Evolutionary conservation across 2,113 vertebrate species (phyloP).

Genomic region (Tenrec ecaudatus): DNA sequence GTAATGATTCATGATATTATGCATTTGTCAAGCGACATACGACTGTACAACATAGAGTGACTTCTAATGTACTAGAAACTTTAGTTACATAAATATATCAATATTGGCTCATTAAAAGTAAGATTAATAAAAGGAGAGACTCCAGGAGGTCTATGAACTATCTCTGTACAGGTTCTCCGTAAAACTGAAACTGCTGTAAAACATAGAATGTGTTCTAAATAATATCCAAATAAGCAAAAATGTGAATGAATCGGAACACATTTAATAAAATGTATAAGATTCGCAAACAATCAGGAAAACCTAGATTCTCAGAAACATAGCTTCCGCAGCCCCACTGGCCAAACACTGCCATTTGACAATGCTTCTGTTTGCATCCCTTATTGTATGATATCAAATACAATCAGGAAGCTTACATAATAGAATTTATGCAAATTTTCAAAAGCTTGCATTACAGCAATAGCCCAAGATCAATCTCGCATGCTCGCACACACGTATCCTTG

Average conservation of each 20-base stretch:
- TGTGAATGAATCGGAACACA: not conserved
- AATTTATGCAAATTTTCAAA: slow-evolving; percentile 32
- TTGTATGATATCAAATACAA: not conserved
- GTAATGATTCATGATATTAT: not conserved
- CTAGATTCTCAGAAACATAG: not conserved
- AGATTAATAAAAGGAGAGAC: not conserved
- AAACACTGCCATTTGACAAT: not conserved
- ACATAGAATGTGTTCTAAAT: not conserved
- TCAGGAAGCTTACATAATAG: not conserved
- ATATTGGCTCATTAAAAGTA: not conserved
- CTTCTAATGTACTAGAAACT: not conserved
- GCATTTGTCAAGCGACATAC: not conserved
- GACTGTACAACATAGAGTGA: not conserved
- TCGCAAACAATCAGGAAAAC: fast-evolving
- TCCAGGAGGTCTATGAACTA: not conserved
- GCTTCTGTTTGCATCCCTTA: not conserved
- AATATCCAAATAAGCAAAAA: not conserved
- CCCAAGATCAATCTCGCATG: not conserved
- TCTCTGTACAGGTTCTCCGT: not conserved
- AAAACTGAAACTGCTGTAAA: not conserved
- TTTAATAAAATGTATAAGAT: not conserved
- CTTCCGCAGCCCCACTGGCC: not conserved
- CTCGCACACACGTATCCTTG: not conserved
- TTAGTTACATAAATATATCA: not conserved
- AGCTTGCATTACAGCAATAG: slow-evolving; percentile 7